These are phyloP conservation scores for Nesidiocoris tenuis DNA, from an alignment of 2,888 invertebrate species.

Conservation along the genomic window DNA sequence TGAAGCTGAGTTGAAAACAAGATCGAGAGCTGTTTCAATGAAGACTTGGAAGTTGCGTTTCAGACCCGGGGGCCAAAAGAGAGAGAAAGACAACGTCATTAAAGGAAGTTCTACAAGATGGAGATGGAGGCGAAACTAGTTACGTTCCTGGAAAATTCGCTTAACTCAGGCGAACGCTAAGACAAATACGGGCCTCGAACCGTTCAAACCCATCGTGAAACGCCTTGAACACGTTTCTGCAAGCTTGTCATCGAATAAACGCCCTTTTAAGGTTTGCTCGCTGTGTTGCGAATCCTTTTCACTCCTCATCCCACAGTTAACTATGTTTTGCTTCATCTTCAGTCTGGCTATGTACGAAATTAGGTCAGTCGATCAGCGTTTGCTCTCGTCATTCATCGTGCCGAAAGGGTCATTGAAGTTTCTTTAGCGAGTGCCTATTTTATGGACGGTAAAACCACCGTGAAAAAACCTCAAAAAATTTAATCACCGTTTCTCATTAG, in stretches of 20 bases:
- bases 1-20: neutral
- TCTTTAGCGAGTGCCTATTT: too few relatives aligned
- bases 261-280: neutral
- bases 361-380: too few relatives aligned
- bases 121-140: neutral
- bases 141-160: neutral
- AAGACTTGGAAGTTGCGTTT: neutral
- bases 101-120: neutral
- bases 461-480: too few relatives aligned
- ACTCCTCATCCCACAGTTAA: too few relatives aligned
- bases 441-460: too few relatives aligned
- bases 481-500: too few relatives aligned
- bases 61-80: neutral
- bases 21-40: neutral
- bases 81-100: neutral
- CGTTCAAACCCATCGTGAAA: too few relatives aligned
- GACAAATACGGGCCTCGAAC: neutral
- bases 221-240: neutral
- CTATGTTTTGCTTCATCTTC: too few relatives aligned
- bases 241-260: neutral
- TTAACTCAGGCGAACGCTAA: neutral
- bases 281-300: neutral
- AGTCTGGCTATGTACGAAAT: too few relatives aligned
- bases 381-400: too few relatives aligned
- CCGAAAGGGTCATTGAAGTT: too few relatives aligned